Percentiles rank a stretch among this genome's conserved stretches.
Evolutionary conservation across 2,113 vertebrate species (phyloP).

Genomic region (Ardeotis arabs): DNA sequence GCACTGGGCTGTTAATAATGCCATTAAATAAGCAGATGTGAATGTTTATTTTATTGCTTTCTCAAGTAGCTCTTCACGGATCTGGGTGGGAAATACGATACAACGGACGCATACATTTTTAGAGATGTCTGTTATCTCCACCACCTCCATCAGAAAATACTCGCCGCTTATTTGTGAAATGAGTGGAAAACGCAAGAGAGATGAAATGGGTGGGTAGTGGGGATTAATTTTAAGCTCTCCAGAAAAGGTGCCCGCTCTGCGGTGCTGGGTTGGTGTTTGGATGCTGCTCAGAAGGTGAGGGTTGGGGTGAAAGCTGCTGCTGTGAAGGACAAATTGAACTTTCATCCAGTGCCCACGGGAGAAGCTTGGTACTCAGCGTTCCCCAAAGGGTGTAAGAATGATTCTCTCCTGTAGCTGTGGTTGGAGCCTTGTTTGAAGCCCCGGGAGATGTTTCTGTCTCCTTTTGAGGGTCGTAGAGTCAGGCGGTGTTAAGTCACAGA

Average conservation of each 20-base stretch:
- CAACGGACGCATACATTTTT: not conserved
- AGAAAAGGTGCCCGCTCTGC: fast-evolving
- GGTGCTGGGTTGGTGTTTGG: not conserved
- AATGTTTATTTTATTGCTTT: slow-evolving; percentile 49
- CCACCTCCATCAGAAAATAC: not conserved
- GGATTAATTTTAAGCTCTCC: not conserved
- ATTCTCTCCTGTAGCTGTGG: fast-evolving
- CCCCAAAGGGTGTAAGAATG: fast-evolving
- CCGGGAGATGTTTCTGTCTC: not conserved
- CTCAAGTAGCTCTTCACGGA: slow-evolving; percentile 20
- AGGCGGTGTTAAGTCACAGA: not conserved
- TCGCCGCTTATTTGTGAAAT: not conserved
- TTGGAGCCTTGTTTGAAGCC: not conserved
- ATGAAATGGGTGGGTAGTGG: not conserved
- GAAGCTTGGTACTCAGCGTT: not conserved
- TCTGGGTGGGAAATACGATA: not conserved
- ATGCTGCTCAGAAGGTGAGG: not conserved
- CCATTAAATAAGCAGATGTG: slow-evolving; percentile 59
- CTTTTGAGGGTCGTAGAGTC: not conserved
- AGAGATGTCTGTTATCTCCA: not conserved
- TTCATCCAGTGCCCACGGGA: fast-evolving
- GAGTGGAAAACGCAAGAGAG: not conserved
- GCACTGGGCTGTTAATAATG: slow-evolving; percentile 40
- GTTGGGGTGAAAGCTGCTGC: not conserved
- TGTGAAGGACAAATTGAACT: not conserved